Conservation (phyloP, 2,888 invertebrate species). For the Beris morrisii region DNA sequence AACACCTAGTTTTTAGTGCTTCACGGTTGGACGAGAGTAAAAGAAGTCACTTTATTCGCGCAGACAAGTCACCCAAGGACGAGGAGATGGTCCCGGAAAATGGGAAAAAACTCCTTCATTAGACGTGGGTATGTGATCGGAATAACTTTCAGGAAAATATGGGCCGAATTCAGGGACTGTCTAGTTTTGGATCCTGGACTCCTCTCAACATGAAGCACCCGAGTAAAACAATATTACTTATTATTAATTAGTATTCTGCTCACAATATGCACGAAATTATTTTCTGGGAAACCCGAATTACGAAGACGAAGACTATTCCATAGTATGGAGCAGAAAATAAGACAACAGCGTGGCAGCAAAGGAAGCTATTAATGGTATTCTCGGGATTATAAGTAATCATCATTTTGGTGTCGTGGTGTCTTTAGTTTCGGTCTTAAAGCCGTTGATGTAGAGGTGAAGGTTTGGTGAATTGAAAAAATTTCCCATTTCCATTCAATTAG, state of each 20-base stretch:
- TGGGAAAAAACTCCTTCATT: slow-evolving; percentile 29
- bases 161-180: slow-evolving; percentile 9
- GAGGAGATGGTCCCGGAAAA: no score
- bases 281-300: slow-evolving; percentile 25
- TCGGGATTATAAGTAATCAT: slow-evolving; percentile 16
- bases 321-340: not conserved
- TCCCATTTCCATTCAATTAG: no score
- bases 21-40: no score
- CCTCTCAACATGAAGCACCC: not conserved
- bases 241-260: slow-evolving; percentile 32
- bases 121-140: slow-evolving; percentile 25
- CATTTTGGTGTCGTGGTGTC: slow-evolving; percentile 12
- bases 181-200: not conserved
- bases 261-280: slow-evolving; percentile 21
- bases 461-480: no score
- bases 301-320: slow-evolving; percentile 2
- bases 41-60: no score
- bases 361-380: slow-evolving; percentile 18
- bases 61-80: no score
- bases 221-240: slow-evolving; percentile 27
- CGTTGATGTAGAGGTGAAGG: no score
- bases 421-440: no score
- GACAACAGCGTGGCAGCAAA: not conserved
- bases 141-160: slow-evolving; percentile 23
- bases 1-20: not conserved